phyloP scores from a whole-genome alignment of 2,797 vertebrate genomes.

The Zenarchopterus dispar region DNA sequence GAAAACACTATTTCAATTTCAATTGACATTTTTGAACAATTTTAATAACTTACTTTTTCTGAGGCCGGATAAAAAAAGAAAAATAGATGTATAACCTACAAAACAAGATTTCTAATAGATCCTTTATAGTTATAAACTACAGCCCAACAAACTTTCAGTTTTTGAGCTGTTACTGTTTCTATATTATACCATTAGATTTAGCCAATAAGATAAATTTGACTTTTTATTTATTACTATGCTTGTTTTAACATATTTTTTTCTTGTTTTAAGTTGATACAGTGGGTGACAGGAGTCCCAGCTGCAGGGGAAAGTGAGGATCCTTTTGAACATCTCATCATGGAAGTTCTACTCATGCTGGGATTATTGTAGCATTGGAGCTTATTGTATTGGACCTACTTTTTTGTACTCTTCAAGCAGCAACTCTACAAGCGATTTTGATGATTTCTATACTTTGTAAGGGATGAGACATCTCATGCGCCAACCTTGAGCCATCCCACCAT shows the following conservation, averaged over 20 bases:
- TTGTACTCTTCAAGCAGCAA: slow-evolving; percentile 5
- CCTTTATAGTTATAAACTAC: too few relatives aligned
- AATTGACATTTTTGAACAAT: neutral
- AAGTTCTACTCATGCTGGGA: slow-evolving; percentile 59
- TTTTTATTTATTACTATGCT: too few relatives aligned
- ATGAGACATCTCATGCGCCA: slow-evolving; percentile 47
- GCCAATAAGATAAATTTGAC: slow-evolving; percentile 18
- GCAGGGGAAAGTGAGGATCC: slow-evolving; percentile 34
- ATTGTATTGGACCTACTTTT: neutral
- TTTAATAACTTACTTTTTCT: too few relatives aligned
- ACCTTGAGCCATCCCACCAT: slow-evolving; percentile 37
- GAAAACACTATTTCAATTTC: neutral
- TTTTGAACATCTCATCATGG: slow-evolving; percentile 36
- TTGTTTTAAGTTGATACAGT: slow-evolving; percentile 38
- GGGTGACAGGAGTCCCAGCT: slow-evolving; percentile 29
- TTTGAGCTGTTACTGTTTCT: slow-evolving; percentile 9
- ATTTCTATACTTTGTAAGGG: slow-evolving; percentile 15
- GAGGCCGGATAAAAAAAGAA: too few relatives aligned
- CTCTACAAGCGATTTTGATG: neutral
- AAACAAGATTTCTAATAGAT: too few relatives aligned
- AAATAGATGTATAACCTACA: too few relatives aligned
- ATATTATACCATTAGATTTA: slow-evolving; percentile 24
- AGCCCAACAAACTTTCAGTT: neutral
- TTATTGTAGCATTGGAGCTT: slow-evolving; percentile 48
- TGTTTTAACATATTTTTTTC: slow-evolving; percentile 30